Percentiles rank a stretch among this genome's conserved stretches.
Conservation (phyloP, 2,113 vertebrate species). For the Lampris incognitus region DNA sequence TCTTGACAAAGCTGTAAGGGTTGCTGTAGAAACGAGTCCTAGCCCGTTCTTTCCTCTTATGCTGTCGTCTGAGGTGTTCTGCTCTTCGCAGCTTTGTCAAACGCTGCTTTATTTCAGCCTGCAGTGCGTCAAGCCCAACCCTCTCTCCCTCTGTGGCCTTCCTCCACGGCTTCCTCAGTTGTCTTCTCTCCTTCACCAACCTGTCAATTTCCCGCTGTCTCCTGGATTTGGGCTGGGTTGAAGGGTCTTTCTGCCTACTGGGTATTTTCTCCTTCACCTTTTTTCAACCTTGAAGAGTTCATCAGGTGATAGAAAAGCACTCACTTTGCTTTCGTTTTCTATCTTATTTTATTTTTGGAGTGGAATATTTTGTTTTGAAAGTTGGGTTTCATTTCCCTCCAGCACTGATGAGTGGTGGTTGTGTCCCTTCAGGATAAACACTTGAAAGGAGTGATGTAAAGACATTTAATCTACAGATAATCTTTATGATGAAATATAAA, state of each 20-base stretch:
- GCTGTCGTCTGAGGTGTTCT: no score
- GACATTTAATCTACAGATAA: slow-evolving; percentile 74
- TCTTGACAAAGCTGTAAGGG: no score
- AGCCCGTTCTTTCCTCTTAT: no score
- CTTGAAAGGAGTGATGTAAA: slow-evolving; percentile 70
- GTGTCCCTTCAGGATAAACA: slow-evolving; percentile 68
- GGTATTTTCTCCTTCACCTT: no score
- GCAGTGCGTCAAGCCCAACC: no score
- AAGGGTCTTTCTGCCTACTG: slow-evolving; percentile 31
- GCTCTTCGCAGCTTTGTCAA: no score
- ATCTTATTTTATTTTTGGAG: slow-evolving; percentile 31
- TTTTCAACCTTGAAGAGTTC: slow-evolving; percentile 53
- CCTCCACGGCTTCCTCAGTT: no score
- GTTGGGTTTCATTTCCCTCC: slow-evolving; percentile 53
- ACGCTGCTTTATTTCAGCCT: no score
- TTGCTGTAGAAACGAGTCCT: no score
- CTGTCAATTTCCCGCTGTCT: no score
- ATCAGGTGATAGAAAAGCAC: slow-evolving; percentile 49
- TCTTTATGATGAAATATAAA: slow-evolving; percentile 76
- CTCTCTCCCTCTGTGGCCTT: no score
- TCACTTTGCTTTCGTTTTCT: slow-evolving; percentile 17
- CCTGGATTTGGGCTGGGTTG: slow-evolving; percentile 58
- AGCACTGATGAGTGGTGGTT: slow-evolving; percentile 54
- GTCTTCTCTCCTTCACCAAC: no score
- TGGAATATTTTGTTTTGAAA: slow-evolving; percentile 52